A percentile compares a stretch with the other conserved stretches of the same genome.
phyloP scores from a whole-genome alignment of 2,888 invertebrate genomes.

The Cephus rjabovi region DNA sequence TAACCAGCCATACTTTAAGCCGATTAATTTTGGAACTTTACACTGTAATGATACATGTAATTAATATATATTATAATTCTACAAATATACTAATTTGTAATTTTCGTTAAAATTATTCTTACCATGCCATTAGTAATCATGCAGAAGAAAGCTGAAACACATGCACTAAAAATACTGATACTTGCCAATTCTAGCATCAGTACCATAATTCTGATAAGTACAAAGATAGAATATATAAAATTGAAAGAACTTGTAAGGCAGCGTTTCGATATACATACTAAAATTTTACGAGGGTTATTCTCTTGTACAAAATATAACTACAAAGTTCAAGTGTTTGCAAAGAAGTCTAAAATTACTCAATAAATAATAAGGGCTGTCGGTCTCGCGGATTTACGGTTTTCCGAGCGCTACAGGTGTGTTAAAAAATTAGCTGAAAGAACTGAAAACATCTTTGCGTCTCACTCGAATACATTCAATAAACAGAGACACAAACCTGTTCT shows the following conservation, averaged over 20 bases:
- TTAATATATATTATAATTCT: background rate
- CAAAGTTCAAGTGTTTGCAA: background rate
- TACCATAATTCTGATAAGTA: background rate
- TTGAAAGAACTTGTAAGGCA: background rate
- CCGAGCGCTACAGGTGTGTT: too few relatives aligned
- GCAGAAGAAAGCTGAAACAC: conserved; percentile 24
- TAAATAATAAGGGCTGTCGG: background rate
- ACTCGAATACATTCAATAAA: background rate
- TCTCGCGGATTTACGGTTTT: too few relatives aligned
- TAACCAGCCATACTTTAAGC: background rate
- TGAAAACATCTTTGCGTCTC: background rate
- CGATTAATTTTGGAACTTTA: background rate
- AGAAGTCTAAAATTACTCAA: background rate
- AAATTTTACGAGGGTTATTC: background rate
- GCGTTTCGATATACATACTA: background rate
- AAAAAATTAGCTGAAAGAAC: too few relatives aligned
- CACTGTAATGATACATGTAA: background rate
- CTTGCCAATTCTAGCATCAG: conserved; percentile 24
- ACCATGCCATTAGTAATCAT: conserved; percentile 22
- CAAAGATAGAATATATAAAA: background rate
- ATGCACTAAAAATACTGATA: conserved; percentile 23
- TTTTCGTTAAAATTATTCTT: background rate
- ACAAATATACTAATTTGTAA: background rate
- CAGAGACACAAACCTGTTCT: background rate
- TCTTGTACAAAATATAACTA: background rate